Percentiles rank a stretch among this genome's conserved stretches.
Conservation (phyloP, 2,888 invertebrate species). For the Heliconius ethilla region DNA sequence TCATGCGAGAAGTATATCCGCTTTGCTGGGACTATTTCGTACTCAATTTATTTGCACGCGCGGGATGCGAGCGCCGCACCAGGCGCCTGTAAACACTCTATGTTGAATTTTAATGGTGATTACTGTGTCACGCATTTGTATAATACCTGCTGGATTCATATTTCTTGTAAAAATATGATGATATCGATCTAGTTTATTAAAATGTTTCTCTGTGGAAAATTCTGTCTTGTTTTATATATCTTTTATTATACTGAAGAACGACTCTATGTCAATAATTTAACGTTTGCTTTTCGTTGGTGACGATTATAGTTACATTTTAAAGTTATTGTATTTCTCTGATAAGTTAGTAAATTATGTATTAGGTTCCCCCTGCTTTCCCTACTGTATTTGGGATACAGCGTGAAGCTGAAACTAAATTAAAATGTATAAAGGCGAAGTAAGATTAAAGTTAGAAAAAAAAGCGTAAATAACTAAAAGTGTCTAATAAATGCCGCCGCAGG, state of each 20-base stretch:
- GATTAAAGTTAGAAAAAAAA: slow-evolving; percentile 40
- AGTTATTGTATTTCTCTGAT: not conserved
- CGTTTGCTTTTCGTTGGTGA: not conserved
- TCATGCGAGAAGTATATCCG: slow-evolving; percentile 78
- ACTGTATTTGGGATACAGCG: no score
- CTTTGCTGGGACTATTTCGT: slow-evolving; percentile 73
- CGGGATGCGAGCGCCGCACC: slow-evolving; percentile 48
- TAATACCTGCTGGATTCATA: slow-evolving; percentile 32
- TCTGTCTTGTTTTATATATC: not conserved
- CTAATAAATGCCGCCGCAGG: slow-evolving; percentile 46
- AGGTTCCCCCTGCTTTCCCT: no score
- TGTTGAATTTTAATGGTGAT: slow-evolving; percentile 50
- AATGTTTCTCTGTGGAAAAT: slow-evolving; percentile 1
- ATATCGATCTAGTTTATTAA: slow-evolving; percentile 28
- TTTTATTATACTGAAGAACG: not conserved
- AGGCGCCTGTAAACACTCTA: slow-evolving; percentile 56
- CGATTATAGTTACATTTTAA: not conserved
- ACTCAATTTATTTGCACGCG: slow-evolving; percentile 74
- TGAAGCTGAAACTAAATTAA: slow-evolving; percentile 11
- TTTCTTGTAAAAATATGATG: slow-evolving; percentile 25
- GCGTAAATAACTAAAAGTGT: slow-evolving; percentile 45
- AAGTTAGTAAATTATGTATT: not conserved
- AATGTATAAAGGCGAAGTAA: slow-evolving; percentile 36
- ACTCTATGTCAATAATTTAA: not conserved
- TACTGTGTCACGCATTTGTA: slow-evolving; percentile 43